Evolutionary conservation across 2,113 vertebrate species (phyloP).

Genomic region (Synchiropus splendidus): DNA sequence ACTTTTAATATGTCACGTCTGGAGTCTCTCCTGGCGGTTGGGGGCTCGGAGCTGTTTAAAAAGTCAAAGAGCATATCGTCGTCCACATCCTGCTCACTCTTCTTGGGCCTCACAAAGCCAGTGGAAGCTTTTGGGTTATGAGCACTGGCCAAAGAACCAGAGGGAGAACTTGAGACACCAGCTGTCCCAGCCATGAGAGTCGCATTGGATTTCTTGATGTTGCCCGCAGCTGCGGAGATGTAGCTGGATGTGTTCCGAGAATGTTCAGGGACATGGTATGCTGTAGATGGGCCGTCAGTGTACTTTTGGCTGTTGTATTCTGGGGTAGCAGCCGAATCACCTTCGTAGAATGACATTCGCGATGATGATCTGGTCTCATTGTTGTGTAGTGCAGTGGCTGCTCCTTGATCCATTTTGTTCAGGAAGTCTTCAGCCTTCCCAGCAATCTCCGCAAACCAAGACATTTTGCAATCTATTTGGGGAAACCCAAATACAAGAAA

Average conservation of each 20-base stretch:
- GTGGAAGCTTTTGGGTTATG: constrained; percentile 61
- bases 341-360: constrained; percentile 38
- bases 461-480: constrained; percentile 68
- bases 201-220: constrained; percentile 77
- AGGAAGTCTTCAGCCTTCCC: constrained; percentile 92
- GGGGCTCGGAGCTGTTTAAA: constrained; percentile 89
- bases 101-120: constrained; percentile 85
- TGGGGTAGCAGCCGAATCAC: constrained; percentile 24
- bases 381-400: constrained; percentile 81
- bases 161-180: constrained; percentile 57
- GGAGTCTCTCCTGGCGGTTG: constrained; percentile 70
- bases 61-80: constrained; percentile 96
- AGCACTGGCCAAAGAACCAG: constrained; percentile 28
- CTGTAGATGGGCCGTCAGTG: constrained; percentile 39
- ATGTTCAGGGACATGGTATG: constrained; percentile 46
- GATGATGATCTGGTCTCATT: constrained; percentile 32
- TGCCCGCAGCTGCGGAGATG: constrained; percentile 83
- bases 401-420: constrained; percentile 93
- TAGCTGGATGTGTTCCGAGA: constrained; percentile 56
- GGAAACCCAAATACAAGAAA: constrained; percentile 8
- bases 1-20: constrained; percentile 69
- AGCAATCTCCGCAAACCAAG: constrained; percentile 88
- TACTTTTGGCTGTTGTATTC: constrained; percentile 47
- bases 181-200: constrained; percentile 75
- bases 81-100: constrained; percentile 76